These are phyloP conservation scores for Eulithis prunata DNA, from an alignment of 2,888 invertebrate genomes.

Conservation along the genomic window DNA sequence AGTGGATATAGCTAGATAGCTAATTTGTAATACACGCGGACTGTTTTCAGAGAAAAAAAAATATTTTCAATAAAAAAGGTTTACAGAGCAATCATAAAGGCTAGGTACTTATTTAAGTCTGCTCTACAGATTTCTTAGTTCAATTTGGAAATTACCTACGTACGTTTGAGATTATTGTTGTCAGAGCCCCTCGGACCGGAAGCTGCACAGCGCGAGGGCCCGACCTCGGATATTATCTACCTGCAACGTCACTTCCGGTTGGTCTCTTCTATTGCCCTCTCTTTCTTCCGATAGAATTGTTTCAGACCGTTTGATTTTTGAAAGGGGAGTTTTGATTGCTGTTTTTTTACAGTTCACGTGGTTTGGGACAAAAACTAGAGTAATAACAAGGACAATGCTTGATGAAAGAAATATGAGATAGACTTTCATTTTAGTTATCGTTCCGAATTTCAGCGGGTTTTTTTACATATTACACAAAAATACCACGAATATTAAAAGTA, in stretches of 20 bases:
- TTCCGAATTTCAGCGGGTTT: too few species aligned
- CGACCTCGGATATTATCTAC: constrained; percentile 72
- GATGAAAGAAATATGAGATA: background rate
- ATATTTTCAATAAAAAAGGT: too few species aligned
- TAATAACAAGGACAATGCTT: background rate
- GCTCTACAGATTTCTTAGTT: constrained; percentile 55
- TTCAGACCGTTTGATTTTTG: constrained; percentile 52
- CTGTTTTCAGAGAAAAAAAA: too few species aligned
- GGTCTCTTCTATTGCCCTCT: constrained; percentile 49
- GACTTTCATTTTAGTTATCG: background rate
- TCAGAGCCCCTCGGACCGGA: constrained; percentile 69
- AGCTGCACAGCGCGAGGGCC: constrained; percentile 71
- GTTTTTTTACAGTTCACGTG: constrained; percentile 35
- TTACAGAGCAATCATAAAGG: too few species aligned
- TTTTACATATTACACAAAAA: too few species aligned
- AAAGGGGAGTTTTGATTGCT: constrained; percentile 43
- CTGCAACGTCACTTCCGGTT: constrained; percentile 79
- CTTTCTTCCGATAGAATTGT: constrained; percentile 45
- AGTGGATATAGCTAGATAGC: too few species aligned
- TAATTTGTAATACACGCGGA: too few species aligned
- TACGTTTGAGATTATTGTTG: constrained; percentile 78
- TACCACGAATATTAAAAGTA: too few species aligned
- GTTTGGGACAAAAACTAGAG: background rate
- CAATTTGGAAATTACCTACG: constrained; percentile 76
- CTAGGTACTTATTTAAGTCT: too few species aligned